These are phyloP conservation scores for Squalus acanthias DNA, from an alignment of 2,797 vertebrate species.

Conservation along the genomic window DNA sequence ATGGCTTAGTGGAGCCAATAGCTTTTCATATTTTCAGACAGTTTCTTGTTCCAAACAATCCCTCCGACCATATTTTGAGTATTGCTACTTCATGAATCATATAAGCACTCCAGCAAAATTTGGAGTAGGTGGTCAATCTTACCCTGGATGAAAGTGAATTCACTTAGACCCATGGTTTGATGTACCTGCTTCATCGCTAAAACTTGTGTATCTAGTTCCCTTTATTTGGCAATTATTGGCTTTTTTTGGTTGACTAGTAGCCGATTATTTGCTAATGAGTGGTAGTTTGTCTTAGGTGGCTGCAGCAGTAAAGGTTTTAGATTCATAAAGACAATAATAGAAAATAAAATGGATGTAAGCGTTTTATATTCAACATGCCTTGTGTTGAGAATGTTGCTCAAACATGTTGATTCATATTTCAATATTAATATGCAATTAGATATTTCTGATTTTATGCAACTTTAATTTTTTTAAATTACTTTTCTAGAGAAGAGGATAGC, in stretches of 20 bases:
- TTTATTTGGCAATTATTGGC: background rate
- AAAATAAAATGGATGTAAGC: background rate
- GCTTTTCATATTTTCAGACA: background rate
- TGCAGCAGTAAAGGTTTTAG: background rate
- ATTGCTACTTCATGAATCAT: background rate
- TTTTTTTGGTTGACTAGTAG: background rate
- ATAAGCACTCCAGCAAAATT: background rate
- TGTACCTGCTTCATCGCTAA: background rate
- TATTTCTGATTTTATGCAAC: conserved; percentile 6
- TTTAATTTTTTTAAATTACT: background rate
- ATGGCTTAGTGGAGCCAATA: background rate
- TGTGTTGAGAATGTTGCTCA: background rate
- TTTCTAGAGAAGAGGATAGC: background rate
- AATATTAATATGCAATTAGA: background rate
- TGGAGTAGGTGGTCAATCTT: background rate
- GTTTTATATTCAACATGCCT: background rate
- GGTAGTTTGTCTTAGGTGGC: background rate
- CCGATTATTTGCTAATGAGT: background rate
- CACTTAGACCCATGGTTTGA: background rate
- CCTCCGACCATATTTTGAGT: background rate
- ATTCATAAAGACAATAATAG: background rate
- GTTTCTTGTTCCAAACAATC: background rate
- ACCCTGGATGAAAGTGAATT: background rate
- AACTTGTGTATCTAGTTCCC: background rate
- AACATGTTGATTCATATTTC: background rate